Evolutionary conservation across 1,140 invertebrate species (phyloP).

Genomic region (Lepidostoma basale): DNA sequence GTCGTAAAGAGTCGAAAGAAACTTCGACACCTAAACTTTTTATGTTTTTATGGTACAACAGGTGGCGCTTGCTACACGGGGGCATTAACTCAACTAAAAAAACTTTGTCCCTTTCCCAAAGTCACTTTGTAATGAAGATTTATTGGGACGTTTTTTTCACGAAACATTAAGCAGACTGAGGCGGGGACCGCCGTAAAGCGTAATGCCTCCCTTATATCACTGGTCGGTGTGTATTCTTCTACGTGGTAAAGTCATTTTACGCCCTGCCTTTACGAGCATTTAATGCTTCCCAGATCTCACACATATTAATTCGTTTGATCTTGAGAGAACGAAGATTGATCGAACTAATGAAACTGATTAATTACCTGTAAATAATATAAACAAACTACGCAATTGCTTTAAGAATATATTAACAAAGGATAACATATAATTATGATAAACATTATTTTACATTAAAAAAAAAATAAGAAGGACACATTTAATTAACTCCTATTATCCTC

Average conservation of each 20-base stretch:
- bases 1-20: neutral
- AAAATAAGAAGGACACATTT: no score
- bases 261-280: neutral
- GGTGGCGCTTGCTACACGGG: neutral
- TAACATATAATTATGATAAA: no score
- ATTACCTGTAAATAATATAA: no score
- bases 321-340: no score
- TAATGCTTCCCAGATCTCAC: no score
- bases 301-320: no score
- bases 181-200: neutral
- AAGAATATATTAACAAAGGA: no score
- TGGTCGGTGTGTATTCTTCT: no score
- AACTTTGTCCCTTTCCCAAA: neutral
- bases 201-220: neutral
- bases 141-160: conserved; percentile 6
- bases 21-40: conserved; percentile 12
- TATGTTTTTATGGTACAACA: conserved; percentile 13
- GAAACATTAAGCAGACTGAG: neutral
- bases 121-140: conserved; percentile 1
- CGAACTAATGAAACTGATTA: no score
- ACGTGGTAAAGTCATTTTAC: neutral
- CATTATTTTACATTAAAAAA: no score
- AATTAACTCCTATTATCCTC: no score
- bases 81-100: conserved; percentile 13
- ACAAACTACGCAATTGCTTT: no score